Evolutionary conservation across 2,888 invertebrate species (phyloP), one percentile per base, ranked within the genome.

Genomic region (Cremastobaeus sp.): DNA sequence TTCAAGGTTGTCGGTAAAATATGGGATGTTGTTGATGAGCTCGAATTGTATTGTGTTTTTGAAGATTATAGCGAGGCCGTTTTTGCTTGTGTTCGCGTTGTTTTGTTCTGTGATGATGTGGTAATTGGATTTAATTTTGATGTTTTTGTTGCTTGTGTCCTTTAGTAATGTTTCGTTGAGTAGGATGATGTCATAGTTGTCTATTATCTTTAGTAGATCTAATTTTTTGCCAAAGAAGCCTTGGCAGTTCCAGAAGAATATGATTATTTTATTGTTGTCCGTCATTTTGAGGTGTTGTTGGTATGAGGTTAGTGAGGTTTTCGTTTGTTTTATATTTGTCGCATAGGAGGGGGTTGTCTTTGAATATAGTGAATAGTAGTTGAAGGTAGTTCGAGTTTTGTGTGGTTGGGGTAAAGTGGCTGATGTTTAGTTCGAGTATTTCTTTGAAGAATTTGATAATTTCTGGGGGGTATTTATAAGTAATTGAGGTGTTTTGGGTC

Each of bases 221-320:
- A 8, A 3, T 25, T 25, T 25, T 25, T 25, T 25, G 8, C 25
- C 8, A 25, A 8, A 3, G 11, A 35, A 35, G 2, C 35, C 35
- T 14, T 35, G 35, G 12, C 35, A 35, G 8, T 35, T 35, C 35
- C 35, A 35, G n/a, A n/a, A n/a, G n/a, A n/a, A n/a, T n/a, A n/a
- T n/a, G n/a, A n/a, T n/a, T n/a, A n/a, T n/a, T n/a, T n/a, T n/a
- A n/a, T n/a, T n/a, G n/a, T n/a, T n/a, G n/a, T n/a, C n/a, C n/a
- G n/a, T n/a, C n/a, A n/a, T n/a, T n/a, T n/a, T n/a, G n/a, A n/a
- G n/a, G n/a, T n/a, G n/a, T n/a, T n/a, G n/a, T n/a, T n/a, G n/a
- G n/a, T n/a, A n/a, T n/a, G n/a, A n/a, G n/a, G n/a, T n/a, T n/a
- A n/a, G n/a, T n/a, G n/a, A n/a, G n/a, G n/a, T n/a, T n/a, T n/a